phyloP scores from a whole-genome alignment of 2,113 vertebrate genomes.

The Etheostoma spectabile region DNA sequence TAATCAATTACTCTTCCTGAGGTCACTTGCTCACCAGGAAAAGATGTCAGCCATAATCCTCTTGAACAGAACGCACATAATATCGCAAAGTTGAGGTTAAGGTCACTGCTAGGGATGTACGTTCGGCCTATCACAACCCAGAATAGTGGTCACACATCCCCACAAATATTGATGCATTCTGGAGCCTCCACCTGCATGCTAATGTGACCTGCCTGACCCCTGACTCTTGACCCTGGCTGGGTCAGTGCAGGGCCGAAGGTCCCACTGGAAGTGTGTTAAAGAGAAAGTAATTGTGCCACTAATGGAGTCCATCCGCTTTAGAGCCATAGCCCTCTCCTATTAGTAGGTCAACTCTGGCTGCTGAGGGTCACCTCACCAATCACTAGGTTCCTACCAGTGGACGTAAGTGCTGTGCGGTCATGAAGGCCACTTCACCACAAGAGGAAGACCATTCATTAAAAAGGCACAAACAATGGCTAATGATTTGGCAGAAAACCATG shows the following conservation, averaged over 20 bases:
- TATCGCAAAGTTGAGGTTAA: constrained; percentile 10
- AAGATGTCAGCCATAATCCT: constrained; percentile 29
- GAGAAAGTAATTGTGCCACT: constrained; percentile 66
- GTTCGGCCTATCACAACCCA: background rate
- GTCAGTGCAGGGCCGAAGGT: constrained; percentile 50
- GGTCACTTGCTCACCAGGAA: constrained; percentile 25
- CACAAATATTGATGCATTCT: constrained; percentile 11
- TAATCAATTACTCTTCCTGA: constrained; percentile 17
- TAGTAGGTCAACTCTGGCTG: constrained; percentile 41
- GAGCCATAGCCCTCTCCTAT: constrained; percentile 23
- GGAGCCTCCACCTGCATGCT: constrained; percentile 72
- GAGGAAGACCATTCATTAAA: constrained; percentile 49
- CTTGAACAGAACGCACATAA: constrained; percentile 2
- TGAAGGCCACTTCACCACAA: constrained; percentile 28
- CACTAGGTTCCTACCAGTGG: constrained; percentile 25
- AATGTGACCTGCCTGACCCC: constrained; percentile 72
- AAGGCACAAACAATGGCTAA: constrained; percentile 44
- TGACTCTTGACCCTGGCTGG: constrained; percentile 59
- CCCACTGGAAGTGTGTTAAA: constrained; percentile 58
- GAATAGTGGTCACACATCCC: background rate
- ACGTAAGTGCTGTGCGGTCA: constrained; percentile 38
- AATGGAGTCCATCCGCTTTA: constrained; percentile 65
- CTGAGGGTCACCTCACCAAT: constrained; percentile 33
- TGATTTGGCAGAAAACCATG: constrained; percentile 42
- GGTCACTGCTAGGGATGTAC: constrained; percentile 28